Percentiles rank a stretch among this genome's conserved stretches.
These are phyloP conservation scores for Pterophyllum scalare DNA, from an alignment of 2,113 vertebrate genomes.

Conservation along the genomic window DNA sequence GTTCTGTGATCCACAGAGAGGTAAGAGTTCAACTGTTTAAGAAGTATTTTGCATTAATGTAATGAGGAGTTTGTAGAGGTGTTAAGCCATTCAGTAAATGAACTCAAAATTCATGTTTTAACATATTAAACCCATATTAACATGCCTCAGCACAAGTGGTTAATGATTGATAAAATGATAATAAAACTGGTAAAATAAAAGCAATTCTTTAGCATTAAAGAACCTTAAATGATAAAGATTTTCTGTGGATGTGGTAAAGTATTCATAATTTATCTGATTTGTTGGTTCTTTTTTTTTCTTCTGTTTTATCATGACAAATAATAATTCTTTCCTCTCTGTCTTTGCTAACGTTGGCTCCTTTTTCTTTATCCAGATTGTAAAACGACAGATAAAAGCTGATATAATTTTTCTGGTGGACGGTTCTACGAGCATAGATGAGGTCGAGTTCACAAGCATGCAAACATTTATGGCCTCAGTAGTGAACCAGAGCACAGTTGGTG, in stretches of 20 bases:
- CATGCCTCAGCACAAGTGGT: too few relatives aligned
- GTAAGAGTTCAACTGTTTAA: conserved; percentile 61
- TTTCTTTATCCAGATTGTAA: conserved; percentile 67
- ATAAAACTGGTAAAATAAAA: too few relatives aligned
- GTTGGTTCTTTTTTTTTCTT: too few relatives aligned
- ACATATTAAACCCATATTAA: too few relatives aligned
- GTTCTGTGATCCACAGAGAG: conserved; percentile 68
- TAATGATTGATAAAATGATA: too few relatives aligned
- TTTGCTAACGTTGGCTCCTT: background rate
- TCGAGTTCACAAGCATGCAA: conserved; percentile 70
- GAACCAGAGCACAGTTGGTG: conserved; percentile 70
- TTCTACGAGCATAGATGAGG: conserved; percentile 31
- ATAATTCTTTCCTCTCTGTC: conserved; percentile 19
- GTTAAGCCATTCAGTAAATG: background rate
- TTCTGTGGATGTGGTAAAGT: too few relatives aligned
- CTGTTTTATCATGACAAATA: too few relatives aligned
- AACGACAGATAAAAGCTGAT: conserved; percentile 73
- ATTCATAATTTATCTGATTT: too few relatives aligned
- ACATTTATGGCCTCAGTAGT: conserved; percentile 76
- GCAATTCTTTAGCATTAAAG: too few relatives aligned
- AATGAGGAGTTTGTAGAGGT: background rate
- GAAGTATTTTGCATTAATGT: background rate
- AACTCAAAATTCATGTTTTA: background rate
- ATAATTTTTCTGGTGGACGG: conserved; percentile 82
- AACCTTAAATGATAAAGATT: too few relatives aligned